Base-by-base conservation (phyloP, 1,140 invertebrate species). In the Stegodyphus dumicola region DNA sequence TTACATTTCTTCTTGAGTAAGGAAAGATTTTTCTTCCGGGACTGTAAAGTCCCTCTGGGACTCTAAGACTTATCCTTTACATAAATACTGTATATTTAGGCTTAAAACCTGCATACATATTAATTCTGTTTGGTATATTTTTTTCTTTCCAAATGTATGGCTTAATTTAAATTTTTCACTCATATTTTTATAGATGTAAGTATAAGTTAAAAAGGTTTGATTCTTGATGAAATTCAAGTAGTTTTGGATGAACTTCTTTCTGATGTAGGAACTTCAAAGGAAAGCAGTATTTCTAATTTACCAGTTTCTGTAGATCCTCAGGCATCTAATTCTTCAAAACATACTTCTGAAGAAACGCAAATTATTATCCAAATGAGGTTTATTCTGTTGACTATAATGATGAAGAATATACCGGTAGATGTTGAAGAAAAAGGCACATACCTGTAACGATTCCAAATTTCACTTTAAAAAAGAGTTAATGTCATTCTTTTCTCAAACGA, bases 211-310 rank as follows among this genome's bases (percentile, higher is more conserved):
- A 66, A 77, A 52, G 76, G 76, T 48, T 67, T 77, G 76, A 77
- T 49, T 54, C 60, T 18, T 49, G 76, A 77, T 53, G 76, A 67
- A 77, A 76, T 76, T 64, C 52, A 76, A 64, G n/a, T 65, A 54
- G 33, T 76, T 52, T 76, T 56, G 74, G 74, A 76, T 76, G 74
- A 76, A 76, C 49, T 76, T 18, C 74, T 54, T 54, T 64, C 74
- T 60, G 74, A 76, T 76, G 54, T 76, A 9, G 76, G 66, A 77
- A 77, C 76, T 64, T 17, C 76, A 66, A 60, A 77, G 49, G 64
- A 77, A n/a, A 54, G 66, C 48, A 66, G 60, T 51, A 77, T 49
- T 77, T 77, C 76, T 67, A 60, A 77, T 48, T 60, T 67, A 66
- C 5, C 56, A 15, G 9, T 60, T 60, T 60, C 56, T 60, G 56